A percentile compares a stretch with the other conserved stretches of the same genome.
phyloP scores from a whole-genome alignment of 2,888 invertebrate genomes.

The Conus canariensis region DNA sequence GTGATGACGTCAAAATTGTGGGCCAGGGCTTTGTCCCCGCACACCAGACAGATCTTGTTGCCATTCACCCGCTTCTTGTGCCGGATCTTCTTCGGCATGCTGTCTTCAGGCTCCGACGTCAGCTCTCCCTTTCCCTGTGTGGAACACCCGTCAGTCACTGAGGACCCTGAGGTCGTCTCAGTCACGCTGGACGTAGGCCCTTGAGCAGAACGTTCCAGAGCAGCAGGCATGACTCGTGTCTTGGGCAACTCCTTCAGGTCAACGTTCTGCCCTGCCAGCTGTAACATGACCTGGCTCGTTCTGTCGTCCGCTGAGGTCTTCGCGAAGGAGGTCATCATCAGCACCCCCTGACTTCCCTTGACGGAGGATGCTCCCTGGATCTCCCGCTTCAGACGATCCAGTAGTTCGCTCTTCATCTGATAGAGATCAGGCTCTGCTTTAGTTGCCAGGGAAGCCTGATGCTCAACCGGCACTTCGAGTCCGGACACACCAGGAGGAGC shows the following conservation, averaged over 20 bases:
- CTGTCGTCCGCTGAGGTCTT: conserved; percentile 5
- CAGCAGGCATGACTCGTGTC: background rate
- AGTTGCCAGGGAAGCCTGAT: background rate
- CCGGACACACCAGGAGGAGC: background rate
- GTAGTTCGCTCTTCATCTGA: conserved; percentile 1
- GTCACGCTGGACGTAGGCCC: background rate
- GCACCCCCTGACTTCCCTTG: conserved; percentile 5
- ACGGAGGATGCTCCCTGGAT: no score
- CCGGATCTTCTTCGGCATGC: conserved; percentile 32
- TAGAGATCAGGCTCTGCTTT: background rate
- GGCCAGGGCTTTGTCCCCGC: conserved; percentile 39
- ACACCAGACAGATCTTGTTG: conserved; percentile 38
- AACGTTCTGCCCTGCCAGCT: background rate
- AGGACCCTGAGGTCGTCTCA: background rate
- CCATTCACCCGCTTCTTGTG: conserved; percentile 43
- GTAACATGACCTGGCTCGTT: background rate
- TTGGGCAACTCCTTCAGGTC: background rate
- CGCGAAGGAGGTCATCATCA: background rate
- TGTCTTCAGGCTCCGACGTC: background rate
- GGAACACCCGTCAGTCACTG: background rate
- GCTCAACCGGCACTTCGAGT: background rate
- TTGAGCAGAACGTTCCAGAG: background rate
- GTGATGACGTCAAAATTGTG: conserved; percentile 43
- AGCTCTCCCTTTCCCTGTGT: background rate
- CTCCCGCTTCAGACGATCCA: background rate